Conservation (phyloP, 2,888 invertebrate species). For the Limnephilus rhombicus region DNA sequence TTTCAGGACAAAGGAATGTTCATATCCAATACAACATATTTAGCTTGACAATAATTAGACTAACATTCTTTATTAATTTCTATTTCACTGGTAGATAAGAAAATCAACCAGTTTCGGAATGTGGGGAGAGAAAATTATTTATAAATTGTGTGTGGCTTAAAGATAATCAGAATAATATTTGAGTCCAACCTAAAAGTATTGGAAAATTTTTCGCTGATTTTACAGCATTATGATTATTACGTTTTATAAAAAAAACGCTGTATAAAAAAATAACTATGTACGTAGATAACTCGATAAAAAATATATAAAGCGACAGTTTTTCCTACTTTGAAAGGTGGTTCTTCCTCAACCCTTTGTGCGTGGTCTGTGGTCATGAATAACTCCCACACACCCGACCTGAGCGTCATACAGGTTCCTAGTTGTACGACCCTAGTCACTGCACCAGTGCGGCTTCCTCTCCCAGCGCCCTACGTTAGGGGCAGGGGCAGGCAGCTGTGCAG, state of each 20-base stretch:
- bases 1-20: neutral
- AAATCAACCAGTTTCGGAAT: neutral
- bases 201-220: too few relatives aligned
- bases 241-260: too few relatives aligned
- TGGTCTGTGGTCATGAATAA: neutral
- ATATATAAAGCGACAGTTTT: neutral
- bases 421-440: neutral
- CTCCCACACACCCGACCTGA: neutral
- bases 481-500: slow-evolving; percentile 41
- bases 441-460: slow-evolving; percentile 22
- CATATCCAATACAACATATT: neutral
- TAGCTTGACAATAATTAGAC: too few relatives aligned
- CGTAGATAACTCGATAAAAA: too few relatives aligned
- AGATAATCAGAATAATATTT: too few relatives aligned
- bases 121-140: neutral
- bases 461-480: neutral
- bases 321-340: neutral
- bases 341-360: neutral
- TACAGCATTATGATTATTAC: too few relatives aligned
- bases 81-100: neutral
- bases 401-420: neutral
- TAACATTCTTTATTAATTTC: too few relatives aligned
- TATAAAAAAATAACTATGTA: too few relatives aligned
- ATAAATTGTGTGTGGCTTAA: neutral
- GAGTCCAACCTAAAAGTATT: too few relatives aligned